Conservation (phyloP, 2,113 vertebrate species). For the Perccottus glenii region DNA sequence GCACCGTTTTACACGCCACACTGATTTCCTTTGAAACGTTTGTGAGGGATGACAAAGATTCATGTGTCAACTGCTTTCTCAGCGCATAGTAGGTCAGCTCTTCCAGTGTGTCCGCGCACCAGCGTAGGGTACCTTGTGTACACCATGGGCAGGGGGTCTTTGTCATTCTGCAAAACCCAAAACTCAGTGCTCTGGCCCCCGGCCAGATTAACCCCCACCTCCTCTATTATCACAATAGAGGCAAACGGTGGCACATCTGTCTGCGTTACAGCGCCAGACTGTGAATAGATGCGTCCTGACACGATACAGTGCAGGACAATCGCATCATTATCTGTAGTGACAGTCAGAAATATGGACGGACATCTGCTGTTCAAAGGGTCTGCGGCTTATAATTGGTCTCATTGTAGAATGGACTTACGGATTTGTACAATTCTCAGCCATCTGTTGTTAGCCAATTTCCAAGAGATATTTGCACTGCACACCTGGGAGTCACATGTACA, state of each 20-base stretch:
- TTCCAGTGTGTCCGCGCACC: constrained; percentile 34
- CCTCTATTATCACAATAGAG: constrained; percentile 66
- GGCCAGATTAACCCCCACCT: constrained; percentile 43
- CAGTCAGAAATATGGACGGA: constrained; percentile 35
- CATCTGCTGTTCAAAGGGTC: constrained; percentile 48
- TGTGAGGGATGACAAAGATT: constrained; percentile 46
- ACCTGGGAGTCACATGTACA: constrained; percentile 39
- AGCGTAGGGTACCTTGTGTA: constrained; percentile 40
- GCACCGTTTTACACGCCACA: constrained; percentile 9
- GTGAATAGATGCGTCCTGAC: constrained; percentile 45
- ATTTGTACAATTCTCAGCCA: background rate
- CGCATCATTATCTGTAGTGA: constrained; percentile 47
- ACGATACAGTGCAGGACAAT: constrained; percentile 47
- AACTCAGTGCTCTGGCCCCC: constrained; percentile 59
- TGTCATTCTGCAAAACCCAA: constrained; percentile 67
- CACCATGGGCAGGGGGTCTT: constrained; percentile 61
- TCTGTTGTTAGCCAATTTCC: constrained; percentile 42
- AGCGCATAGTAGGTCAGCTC: constrained; percentile 59
- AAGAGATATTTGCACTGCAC: constrained; percentile 22
- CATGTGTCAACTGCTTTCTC: constrained; percentile 44
- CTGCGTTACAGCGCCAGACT: constrained; percentile 44
- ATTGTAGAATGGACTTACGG: background rate
- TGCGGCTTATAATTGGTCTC: constrained; percentile 3
- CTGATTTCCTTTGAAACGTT: constrained; percentile 20
- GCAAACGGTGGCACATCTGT: constrained; percentile 78